Percentiles rank a stretch among this genome's conserved stretches.
phyloP scores from a whole-genome alignment of 35 echinoderm and acorn worm species.

The Eucidaris tribuloides region DNA sequence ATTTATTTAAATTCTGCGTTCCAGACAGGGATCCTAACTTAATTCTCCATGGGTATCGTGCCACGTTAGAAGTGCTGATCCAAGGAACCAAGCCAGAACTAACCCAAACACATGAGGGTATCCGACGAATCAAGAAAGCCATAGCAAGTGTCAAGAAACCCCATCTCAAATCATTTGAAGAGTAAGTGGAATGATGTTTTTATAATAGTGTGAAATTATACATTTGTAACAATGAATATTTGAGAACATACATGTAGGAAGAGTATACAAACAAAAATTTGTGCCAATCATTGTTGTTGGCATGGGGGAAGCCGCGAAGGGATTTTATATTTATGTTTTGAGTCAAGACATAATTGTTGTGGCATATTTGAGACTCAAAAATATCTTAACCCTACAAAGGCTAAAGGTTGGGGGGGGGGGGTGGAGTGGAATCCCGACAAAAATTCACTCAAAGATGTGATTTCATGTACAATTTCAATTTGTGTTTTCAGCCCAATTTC shows the following conservation, averaged over 20 bases:
- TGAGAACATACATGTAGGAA: too few relatives aligned
- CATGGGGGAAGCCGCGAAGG: neutral
- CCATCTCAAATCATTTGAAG: constrained; percentile 51
- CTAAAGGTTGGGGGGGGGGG: too few relatives aligned
- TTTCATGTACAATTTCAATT: too few relatives aligned
- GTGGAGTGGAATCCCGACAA: too few relatives aligned
- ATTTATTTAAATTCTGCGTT: neutral
- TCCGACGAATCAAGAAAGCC: constrained; percentile 66
- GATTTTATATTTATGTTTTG: too few relatives aligned
- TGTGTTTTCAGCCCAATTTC: too few relatives aligned
- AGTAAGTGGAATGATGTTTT: constrained; percentile 32
- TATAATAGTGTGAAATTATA: neutral
- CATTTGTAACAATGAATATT: neutral
- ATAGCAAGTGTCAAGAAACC: constrained; percentile 48
- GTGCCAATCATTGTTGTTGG: neutral
- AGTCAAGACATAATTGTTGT: too few relatives aligned
- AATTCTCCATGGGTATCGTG: constrained; percentile 69
- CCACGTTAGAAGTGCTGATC: constrained; percentile 70
- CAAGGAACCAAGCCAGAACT: constrained; percentile 47
- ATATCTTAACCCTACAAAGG: too few relatives aligned
- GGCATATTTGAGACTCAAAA: too few relatives aligned
- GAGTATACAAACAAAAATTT: too few relatives aligned
- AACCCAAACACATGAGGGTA: constrained; percentile 48
- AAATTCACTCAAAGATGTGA: too few relatives aligned
- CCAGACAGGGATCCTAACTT: constrained; percentile 61